These are phyloP conservation scores for Geothlypis trichas DNA, from an alignment of 2,113 vertebrate genomes.

Conservation along the genomic window DNA sequence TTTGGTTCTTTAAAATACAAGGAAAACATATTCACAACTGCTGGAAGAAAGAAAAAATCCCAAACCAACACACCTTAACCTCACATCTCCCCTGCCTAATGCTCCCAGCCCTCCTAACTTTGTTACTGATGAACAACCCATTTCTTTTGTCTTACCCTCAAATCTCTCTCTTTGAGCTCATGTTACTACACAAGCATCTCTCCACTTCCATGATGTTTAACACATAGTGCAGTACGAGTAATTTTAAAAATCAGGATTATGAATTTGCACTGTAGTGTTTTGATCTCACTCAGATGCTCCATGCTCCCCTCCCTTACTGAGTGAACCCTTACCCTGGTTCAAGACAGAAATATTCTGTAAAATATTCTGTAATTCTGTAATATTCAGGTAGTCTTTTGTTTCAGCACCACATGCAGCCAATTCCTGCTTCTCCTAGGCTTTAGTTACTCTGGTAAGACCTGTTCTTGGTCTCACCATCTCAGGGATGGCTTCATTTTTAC, in stretches of 20 bases:
- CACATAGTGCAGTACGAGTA: not conserved
- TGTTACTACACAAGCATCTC: not conserved
- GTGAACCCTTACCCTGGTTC: not conserved
- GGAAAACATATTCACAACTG: not conserved
- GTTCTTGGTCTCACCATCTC: not conserved
- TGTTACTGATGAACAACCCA: not conserved
- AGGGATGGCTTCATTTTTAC: not conserved
- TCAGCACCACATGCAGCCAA: not conserved
- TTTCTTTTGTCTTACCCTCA: not conserved
- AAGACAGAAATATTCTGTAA: not conserved
- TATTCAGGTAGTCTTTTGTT: not conserved
- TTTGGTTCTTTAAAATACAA: not conserved
- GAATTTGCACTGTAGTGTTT: not conserved
- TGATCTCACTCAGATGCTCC: not conserved
- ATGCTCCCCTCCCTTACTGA: not conserved
- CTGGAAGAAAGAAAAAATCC: not conserved
- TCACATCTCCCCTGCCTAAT: not conserved
- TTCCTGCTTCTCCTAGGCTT: not conserved
- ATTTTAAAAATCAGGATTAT: not conserved
- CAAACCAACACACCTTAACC: not conserved
- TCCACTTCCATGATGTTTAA: not conserved
- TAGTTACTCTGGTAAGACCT: not conserved
- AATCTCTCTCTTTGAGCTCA: not conserved
- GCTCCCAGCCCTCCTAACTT: not conserved
- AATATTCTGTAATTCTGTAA: not conserved